Conservation (phyloP, 2,797 vertebrate species). For the Tokudaia tokunoshimensis region DNA sequence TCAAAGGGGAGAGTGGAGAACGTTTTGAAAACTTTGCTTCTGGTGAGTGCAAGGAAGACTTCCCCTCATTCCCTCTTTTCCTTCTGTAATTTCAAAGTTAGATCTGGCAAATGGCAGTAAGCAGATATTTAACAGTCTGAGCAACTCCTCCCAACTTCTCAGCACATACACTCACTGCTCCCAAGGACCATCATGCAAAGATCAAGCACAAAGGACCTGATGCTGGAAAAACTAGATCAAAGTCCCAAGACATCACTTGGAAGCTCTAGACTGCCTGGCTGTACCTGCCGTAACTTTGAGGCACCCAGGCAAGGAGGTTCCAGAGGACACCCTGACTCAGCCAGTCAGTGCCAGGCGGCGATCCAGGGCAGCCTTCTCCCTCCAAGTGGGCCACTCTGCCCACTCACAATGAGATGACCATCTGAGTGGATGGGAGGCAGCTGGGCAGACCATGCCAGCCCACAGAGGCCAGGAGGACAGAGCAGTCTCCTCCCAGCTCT, state of each 20-base stretch:
- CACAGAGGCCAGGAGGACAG: background rate
- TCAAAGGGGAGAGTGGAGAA: background rate
- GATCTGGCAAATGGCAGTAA: background rate
- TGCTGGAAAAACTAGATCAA: background rate
- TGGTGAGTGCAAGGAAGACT: constrained; percentile 33
- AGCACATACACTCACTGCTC: background rate
- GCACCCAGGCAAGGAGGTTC: background rate
- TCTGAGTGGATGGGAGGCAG: background rate
- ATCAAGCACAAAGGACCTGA: background rate
- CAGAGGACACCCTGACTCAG: background rate
- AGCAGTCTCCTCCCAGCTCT: background rate
- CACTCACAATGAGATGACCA: background rate
- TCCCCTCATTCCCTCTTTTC: constrained; percentile 35
- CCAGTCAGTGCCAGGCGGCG: background rate
- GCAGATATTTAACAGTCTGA: background rate
- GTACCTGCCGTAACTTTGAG: background rate
- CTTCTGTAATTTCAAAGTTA: constrained; percentile 26
- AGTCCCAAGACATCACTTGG: no score
- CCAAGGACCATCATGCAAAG: background rate
- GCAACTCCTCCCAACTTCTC: background rate
- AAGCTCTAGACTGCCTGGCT: background rate
- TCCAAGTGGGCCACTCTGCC: background rate
- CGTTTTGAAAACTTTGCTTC: background rate
- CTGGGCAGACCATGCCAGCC: background rate
- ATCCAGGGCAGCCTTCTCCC: background rate